Evolutionary conservation across 2,797 vertebrate species (phyloP).

Genomic region (Euphonia xanthogaster): DNA sequence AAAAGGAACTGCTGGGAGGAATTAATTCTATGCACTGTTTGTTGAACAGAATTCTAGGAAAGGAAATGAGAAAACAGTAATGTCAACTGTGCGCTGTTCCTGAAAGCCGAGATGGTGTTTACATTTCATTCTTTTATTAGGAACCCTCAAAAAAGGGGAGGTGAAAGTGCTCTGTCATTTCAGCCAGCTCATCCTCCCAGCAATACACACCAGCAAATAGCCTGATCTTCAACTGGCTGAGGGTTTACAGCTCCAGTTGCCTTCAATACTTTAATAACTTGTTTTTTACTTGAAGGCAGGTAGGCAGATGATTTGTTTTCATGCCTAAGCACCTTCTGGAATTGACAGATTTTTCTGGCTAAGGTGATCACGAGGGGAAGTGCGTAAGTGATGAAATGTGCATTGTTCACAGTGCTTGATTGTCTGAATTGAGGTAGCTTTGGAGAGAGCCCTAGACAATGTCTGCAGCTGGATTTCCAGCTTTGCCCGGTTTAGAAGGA

Average conservation of each 20-base stretch:
- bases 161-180: not conserved
- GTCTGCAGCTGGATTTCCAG: not conserved
- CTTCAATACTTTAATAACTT: not conserved
- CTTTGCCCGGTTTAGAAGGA: not conserved
- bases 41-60: constrained; percentile 20
- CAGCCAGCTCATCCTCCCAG: not conserved
- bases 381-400: not conserved
- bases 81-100: not conserved
- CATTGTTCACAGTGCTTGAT: not conserved
- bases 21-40: constrained; percentile 7
- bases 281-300: not conserved
- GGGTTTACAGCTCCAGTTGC: not conserved
- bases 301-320: not conserved
- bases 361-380: not conserved
- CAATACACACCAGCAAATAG: not conserved
- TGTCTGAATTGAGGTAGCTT: not conserved
- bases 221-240: not conserved
- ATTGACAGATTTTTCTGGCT: not conserved
- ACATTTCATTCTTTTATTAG: not conserved
- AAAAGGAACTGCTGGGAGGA: constrained; percentile 20
- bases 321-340: not conserved
- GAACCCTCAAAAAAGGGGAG: not conserved
- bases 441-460: not conserved
- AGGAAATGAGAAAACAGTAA: constrained; percentile 18
- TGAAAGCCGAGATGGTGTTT: not conserved